Evolutionary conservation across 2,888 invertebrate species (phyloP).

Genomic region (Phaonia tiefii): DNA sequence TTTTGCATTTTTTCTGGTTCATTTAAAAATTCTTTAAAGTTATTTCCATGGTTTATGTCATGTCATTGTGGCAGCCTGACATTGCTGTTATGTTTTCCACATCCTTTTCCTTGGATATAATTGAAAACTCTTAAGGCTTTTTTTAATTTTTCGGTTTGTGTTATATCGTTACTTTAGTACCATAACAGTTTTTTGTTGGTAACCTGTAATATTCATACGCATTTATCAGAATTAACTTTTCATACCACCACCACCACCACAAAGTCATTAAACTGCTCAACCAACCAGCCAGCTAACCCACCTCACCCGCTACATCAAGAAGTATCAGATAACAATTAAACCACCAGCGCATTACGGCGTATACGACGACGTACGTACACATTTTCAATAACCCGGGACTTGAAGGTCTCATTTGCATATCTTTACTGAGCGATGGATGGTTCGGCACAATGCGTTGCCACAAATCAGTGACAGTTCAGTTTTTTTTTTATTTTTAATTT

Average conservation of each 20-base stretch:
- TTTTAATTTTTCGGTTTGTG: no score
- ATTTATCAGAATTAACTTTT: conserved; percentile 1
- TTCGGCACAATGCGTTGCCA: no score
- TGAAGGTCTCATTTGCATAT: no score
- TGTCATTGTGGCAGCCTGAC: no score
- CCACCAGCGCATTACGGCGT: conserved; percentile 28
- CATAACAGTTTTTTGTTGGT: not conserved
- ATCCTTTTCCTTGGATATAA: not conserved
- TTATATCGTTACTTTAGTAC: not conserved
- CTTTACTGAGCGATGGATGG: no score
- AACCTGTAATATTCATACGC: not conserved
- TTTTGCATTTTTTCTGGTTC: no score
- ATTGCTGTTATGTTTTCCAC: no score
- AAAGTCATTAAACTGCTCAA: not conserved
- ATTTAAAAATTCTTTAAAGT: no score
- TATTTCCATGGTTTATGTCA: no score
- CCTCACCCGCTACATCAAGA: conserved; percentile 44
- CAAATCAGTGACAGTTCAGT: conserved; percentile 61
- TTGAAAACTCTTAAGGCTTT: not conserved
- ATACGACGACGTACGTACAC: no score
- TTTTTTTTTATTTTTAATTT: conserved; percentile 16
- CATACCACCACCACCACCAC: conserved; percentile 16
- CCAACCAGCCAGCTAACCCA: conserved; percentile 1
- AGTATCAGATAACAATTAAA: conserved; percentile 55
- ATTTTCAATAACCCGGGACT: conserved; percentile 31